phyloP scores from a whole-genome alignment of 1,140 invertebrate species.

The Drosophila rhopaloa region DNA sequence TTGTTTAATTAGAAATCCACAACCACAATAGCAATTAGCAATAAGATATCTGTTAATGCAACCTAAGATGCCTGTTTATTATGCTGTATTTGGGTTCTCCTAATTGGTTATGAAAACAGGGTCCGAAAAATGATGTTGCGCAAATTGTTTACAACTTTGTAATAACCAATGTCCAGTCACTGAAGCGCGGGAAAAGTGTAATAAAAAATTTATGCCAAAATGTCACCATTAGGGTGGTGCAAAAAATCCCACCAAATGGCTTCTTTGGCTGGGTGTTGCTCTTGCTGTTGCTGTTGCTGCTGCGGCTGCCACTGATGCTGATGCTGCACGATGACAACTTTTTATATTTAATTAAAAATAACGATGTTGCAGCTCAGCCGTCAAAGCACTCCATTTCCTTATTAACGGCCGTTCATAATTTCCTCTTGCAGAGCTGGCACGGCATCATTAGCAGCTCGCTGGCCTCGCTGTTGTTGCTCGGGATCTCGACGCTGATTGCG shows the following conservation, averaged over 20 bases:
- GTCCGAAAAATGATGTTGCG: slow-evolving; percentile 2
- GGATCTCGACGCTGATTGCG: slow-evolving; percentile 83
- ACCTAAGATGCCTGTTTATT: slow-evolving; percentile 13
- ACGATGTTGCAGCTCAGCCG: slow-evolving; percentile 63
- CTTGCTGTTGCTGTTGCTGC: slow-evolving; percentile 11
- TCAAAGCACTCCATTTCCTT: slow-evolving; percentile 60
- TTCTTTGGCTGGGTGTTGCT: slow-evolving; percentile 16
- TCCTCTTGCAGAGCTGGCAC: slow-evolving; percentile 78
- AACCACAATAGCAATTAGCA: not conserved
- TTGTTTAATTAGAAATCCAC: not conserved
- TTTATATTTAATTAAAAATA: slow-evolving; percentile 82
- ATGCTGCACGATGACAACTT: slow-evolving; percentile 61
- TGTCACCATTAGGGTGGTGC: slow-evolving; percentile 48
- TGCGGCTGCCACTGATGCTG: slow-evolving; percentile 6
- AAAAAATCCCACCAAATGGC: slow-evolving; percentile 45
- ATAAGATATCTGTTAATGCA: slow-evolving; percentile 1
- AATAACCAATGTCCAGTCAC: slow-evolving; percentile 56
- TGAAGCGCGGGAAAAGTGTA: slow-evolving; percentile 27
- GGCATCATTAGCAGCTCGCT: slow-evolving; percentile 82
- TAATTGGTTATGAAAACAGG: slow-evolving; percentile 24
- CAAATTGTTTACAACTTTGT: slow-evolving; percentile 69
- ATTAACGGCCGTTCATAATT: slow-evolving; percentile 67
- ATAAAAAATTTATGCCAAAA: slow-evolving; percentile 64
- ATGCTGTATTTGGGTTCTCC: not conserved
- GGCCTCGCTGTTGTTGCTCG: slow-evolving; percentile 79